A percentile compares a stretch with the other conserved stretches of the same genome.
These are phyloP conservation scores for Cantharis flavilabris DNA, from an alignment of 2,888 invertebrate genomes.

Conservation along the genomic window DNA sequence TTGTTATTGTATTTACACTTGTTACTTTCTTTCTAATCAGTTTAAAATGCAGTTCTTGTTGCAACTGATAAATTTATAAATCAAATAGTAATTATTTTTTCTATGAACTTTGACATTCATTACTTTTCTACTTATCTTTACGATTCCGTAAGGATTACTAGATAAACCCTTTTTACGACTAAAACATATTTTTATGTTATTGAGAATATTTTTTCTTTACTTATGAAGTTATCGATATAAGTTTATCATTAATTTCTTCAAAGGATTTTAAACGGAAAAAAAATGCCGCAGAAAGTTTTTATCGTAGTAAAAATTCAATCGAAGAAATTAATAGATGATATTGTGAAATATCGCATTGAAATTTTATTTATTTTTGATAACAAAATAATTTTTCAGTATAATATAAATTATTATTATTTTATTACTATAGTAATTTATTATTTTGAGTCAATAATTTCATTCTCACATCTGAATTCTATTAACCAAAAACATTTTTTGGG, in stretches of 20 bases:
- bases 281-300: background rate
- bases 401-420: too few species aligned
- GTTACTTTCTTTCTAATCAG: background rate
- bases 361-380: background rate
- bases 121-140: background rate
- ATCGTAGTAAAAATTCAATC: background rate
- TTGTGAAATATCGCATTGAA: background rate
- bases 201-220: background rate
- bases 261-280: background rate
- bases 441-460: too few species aligned
- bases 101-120: conserved; percentile 26
- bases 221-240: background rate
- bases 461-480: background rate
- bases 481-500: background rate
- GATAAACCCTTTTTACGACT: background rate
- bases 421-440: too few species aligned
- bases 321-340: background rate
- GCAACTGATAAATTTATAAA: conserved; percentile 18
- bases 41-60: conserved; percentile 15
- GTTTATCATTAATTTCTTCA: background rate
- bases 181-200: background rate
- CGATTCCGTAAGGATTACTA: background rate
- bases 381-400: background rate
- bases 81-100: conserved; percentile 21
- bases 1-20: background rate